Evolutionary conservation across 2,113 vertebrate species (phyloP), one percentile per base, ranked within the genome.

Genomic region (Todiramphus chloris): DNA sequence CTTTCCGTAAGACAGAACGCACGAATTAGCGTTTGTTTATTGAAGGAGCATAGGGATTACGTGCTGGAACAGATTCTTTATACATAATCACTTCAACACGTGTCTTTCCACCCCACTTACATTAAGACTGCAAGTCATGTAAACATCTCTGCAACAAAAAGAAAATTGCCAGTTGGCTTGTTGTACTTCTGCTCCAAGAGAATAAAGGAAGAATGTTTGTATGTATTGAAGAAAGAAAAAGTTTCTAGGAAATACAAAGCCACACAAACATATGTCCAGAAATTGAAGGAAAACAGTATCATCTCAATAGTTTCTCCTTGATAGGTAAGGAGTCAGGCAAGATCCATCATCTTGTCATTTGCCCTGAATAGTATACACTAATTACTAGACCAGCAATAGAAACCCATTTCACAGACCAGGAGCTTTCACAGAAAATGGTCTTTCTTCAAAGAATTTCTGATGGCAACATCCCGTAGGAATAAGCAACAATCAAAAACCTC

Each of bases 71-170:
- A 90, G 46, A 70, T 80, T 63, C 79, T 74, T 90, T 80, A 66
- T 55, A 80, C 59, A 70, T 73, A 93, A 93, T 96, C 81, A 79
- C 72, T 93, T 93, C 84, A 95, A 91, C 82, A 85, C 43, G 2
- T 92, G 75, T 91, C 78, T 95, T 90, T 85, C 81, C 84, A 85
- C 35, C 16, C 70, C 31, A 25, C 85, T 93, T 90, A 39, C 30
- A 89, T 59, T 58, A 77, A 90, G 75, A 80, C 87, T 83, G 43
- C 55, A 74, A 91, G 55, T 90, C 78, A 81, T 75, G 60, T 63
- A 92, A 95, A 86, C 33, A 35, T 41, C 39, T 84, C 55, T 43
- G 18, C 43, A 58, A 50, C 31, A 37, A 66, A 63, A 73, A 82
- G 8, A 74, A 67, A 72, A 39, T 67, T 63, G 6, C 59, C 77